phyloP scores from a whole-genome alignment of 2,797 vertebrate genomes.

The Tapera naevia region DNA sequence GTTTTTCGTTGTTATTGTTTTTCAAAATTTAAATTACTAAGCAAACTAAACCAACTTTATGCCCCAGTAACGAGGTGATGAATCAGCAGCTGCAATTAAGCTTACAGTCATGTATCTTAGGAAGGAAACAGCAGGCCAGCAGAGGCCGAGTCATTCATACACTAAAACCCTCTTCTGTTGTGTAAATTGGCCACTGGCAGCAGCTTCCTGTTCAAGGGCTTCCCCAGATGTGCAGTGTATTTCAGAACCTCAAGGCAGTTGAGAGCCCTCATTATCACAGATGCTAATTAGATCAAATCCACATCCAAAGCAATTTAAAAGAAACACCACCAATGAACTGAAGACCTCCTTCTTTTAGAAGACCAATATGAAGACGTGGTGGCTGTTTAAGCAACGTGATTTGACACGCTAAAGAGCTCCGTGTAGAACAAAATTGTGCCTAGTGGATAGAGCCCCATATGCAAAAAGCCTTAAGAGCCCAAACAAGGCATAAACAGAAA shows the following conservation, averaged over 20 bases:
- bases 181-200: conserved; percentile 50
- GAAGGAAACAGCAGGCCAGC: conserved; percentile 50
- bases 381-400: conserved; percentile 4
- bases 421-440: not conserved
- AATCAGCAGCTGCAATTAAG: conserved; percentile 64
- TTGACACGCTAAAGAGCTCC: conserved; percentile 29
- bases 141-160: conserved; percentile 48
- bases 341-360: not conserved
- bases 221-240: conserved; percentile 47
- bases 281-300: conserved; percentile 58
- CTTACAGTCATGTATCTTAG: conserved; percentile 44
- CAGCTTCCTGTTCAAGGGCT: conserved; percentile 60
- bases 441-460: not conserved
- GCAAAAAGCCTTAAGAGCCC: not conserved
- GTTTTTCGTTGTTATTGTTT: not conserved
- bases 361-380: not conserved
- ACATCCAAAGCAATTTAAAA: conserved; percentile 40
- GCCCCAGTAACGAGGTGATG: conserved; percentile 43
- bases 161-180: conserved; percentile 50
- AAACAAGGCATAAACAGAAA: not conserved
- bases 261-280: conserved; percentile 39
- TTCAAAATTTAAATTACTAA: conserved; percentile 43
- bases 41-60: conserved; percentile 51
- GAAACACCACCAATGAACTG: conserved; percentile 11
- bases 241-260: conserved; percentile 31